A percentile compares a stretch with the other conserved stretches of the same genome.
Conservation (phyloP, 2,888 invertebrate genomes). For the Cantharis flavilabris region DNA sequence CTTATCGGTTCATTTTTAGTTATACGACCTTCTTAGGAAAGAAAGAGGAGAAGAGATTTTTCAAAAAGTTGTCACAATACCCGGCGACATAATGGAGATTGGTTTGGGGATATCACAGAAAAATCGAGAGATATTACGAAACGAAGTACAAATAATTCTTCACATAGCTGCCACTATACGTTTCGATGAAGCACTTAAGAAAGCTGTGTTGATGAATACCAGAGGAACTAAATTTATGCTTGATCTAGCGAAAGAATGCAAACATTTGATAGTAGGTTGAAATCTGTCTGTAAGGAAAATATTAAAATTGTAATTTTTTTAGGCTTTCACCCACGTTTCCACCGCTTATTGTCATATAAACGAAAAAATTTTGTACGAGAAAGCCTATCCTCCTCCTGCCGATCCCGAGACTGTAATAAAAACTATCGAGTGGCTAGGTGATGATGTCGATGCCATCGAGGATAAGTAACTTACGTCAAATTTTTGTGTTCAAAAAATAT, state of each 20-base stretch:
- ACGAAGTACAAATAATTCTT: slow-evolving; percentile 82
- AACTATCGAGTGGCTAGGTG: slow-evolving; percentile 78
- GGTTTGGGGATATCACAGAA: slow-evolving; percentile 71
- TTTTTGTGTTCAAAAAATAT: not conserved
- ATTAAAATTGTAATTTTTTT: slow-evolving; percentile 25
- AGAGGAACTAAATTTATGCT: slow-evolving; percentile 88
- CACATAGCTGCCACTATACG: slow-evolving; percentile 77
- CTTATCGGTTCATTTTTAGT: slow-evolving; percentile 55
- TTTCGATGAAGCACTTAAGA: slow-evolving; percentile 90
- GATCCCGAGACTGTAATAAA: slow-evolving; percentile 76
- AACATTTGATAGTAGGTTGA: slow-evolving; percentile 68
- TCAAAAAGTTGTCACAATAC: slow-evolving; percentile 71
- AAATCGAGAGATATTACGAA: slow-evolving; percentile 66
- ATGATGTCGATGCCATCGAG: slow-evolving; percentile 68
- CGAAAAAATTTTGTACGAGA: slow-evolving; percentile 79
- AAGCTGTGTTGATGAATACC: slow-evolving; percentile 89
- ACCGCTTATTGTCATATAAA: slow-evolving; percentile 92
- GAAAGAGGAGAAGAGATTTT: slow-evolving; percentile 65
- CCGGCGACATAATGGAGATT: slow-evolving; percentile 71
- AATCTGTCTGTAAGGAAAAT: not conserved
- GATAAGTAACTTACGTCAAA: slow-evolving; percentile 55
- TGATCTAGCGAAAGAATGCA: slow-evolving; percentile 77
- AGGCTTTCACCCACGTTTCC: slow-evolving; percentile 80
- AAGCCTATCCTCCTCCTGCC: slow-evolving; percentile 82
- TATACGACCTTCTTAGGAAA: slow-evolving; percentile 74